A percentile compares a stretch with the other conserved stretches of the same genome.
Conservation (phyloP, 2,113 vertebrate genomes). For the Cricetomys ansorgei region DNA sequence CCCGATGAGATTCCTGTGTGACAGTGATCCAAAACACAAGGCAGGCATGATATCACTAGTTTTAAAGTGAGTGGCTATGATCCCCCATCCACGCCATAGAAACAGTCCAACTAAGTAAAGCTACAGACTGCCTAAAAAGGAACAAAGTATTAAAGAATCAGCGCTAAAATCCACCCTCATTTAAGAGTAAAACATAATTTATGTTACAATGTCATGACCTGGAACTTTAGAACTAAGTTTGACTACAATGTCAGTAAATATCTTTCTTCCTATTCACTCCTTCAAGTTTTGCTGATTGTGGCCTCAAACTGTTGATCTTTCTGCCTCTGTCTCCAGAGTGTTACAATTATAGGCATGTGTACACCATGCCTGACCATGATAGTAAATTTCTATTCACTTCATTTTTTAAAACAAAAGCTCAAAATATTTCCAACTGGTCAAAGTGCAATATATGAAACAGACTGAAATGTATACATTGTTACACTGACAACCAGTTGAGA, state of each 20-base stretch:
- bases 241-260: neutral
- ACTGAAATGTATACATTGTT: neutral
- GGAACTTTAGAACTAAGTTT: neutral
- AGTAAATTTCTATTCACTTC: conserved; percentile 2
- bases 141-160: neutral
- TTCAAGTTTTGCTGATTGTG: neutral
- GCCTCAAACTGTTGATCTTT: neutral
- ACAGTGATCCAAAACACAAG: neutral
- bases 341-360: neutral
- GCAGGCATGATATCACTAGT: neutral
- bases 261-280: neutral
- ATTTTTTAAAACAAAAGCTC: conserved; percentile 56
- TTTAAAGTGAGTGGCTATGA: neutral
- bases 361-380: neutral
- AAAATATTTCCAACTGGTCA: conserved; percentile 30
- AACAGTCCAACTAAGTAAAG: neutral
- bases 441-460: conserved; percentile 51
- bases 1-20: rapidly evolving
- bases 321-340: neutral
- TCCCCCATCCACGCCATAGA: neutral
- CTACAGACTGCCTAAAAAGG: neutral
- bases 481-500: conserved; percentile 42
- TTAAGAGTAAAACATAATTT: neutral
- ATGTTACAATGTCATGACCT: neutral
- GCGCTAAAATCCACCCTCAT: neutral